These are phyloP conservation scores for Salvator merianae DNA, from an alignment of 2,113 vertebrate species.

Conservation along the genomic window DNA sequence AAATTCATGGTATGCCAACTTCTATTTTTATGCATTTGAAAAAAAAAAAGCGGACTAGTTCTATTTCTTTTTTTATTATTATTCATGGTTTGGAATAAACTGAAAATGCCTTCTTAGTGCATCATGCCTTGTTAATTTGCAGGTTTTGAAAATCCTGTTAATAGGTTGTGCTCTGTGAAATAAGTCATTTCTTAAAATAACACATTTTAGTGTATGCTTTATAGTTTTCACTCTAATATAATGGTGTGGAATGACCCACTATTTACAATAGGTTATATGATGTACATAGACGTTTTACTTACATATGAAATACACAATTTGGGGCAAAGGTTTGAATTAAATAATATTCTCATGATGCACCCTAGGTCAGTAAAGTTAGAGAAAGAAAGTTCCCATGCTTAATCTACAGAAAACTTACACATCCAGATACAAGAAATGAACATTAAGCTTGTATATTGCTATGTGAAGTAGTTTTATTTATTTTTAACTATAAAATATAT, in stretches of 20 bases:
- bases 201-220: not conserved
- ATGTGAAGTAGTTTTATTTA: no score
- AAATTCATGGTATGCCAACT: not conserved
- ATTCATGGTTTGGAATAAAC: slow-evolving; percentile 2
- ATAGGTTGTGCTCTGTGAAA: not conserved
- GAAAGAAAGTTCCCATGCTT: no score
- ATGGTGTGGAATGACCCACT: not conserved
- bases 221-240: not conserved
- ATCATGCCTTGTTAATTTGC: fast-evolving
- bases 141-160: not conserved
- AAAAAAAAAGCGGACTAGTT: slow-evolving; percentile 34
- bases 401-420: no score
- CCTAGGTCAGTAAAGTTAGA: not conserved
- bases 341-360: not conserved
- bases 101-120: slow-evolving; percentile 8
- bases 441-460: no score
- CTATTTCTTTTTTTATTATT: slow-evolving; percentile 25
- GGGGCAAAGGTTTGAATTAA: not conserved
- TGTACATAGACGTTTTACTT: not conserved
- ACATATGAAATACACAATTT: not conserved
- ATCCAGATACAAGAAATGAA: not conserved
- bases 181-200: not conserved
- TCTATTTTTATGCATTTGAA: not conserved
- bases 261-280: not conserved
- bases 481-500: no score